Base-by-base conservation (phyloP, 2,888 invertebrate species). In the Caenorhabditis becei region DNA sequence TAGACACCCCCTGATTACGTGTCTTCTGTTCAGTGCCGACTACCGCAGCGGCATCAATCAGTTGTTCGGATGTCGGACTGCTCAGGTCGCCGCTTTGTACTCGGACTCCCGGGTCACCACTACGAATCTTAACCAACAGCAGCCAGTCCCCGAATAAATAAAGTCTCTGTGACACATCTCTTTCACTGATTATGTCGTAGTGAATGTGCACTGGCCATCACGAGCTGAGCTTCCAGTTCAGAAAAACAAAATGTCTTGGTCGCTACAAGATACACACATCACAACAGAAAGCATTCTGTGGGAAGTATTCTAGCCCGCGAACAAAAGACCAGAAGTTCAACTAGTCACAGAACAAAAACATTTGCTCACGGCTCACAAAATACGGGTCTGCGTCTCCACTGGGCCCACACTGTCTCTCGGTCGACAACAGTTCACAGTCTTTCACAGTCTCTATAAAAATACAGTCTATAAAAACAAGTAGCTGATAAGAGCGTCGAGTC, bases 11-110 rank as follows among this genome's bases (percentile, higher is more conserved):
- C 18, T 23, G 20, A 35, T 37, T 20, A 16, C 41, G 20, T 16
- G 41, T 37, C 44, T 16, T 37, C 24, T 47, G 51, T 62, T 44
- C 62, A 71, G 63, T 28, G 26, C 35, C 47, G 72, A 72, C 72
- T 72, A 72, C 63, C 72, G 72, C 37, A 63, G 32, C 28, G 44
- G 56, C 47, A 72, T 72, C 63, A 47, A 35, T 35, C 54, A 49
- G 16, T 32, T 63, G 10, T 28, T 63, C n/a, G 10, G 16, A 1
- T 32, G 35, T 26, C 26, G 54, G 7, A 16, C 26, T 49, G 18
- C 72, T 0, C 26, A 47, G 37, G 63, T 72, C 24, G 47, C 47
- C 1, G 41, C 44, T 3, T 28, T 16, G 1, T 47, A 71, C 24
- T 44, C 44, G 28, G 62, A 62, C 1, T 20, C 51, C 10, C 23